phyloP scores from a whole-genome alignment of 2,888 invertebrate genomes.

The Arctia plantaginis region DNA sequence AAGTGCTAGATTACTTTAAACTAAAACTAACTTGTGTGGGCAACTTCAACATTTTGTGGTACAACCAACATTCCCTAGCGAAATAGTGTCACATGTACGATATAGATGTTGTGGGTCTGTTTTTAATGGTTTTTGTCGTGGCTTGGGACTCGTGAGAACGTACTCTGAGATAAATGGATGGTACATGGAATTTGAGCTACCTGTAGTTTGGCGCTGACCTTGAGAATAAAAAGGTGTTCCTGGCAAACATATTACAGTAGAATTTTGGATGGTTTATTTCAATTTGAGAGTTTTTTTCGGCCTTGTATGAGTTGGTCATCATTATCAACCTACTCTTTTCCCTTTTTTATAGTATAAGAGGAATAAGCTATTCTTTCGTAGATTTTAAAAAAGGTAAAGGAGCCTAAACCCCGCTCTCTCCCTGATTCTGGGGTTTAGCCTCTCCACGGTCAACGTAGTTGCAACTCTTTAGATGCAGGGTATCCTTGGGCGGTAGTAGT shows the following conservation, averaged over 20 bases:
- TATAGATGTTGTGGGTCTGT: not conserved
- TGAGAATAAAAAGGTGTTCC: not conserved
- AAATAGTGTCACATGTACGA: constrained; percentile 1
- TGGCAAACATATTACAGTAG: not conserved
- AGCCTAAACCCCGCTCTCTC: no score
- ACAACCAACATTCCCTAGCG: not conserved
- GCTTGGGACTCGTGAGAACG: constrained; percentile 1
- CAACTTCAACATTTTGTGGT: constrained; percentile 8
- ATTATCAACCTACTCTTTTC: not conserved
- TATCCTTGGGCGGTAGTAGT: no score
- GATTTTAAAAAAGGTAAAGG: not conserved
- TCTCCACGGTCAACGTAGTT: no score
- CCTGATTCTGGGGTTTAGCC: no score
- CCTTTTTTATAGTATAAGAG: not conserved
- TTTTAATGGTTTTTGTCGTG: constrained; percentile 2
- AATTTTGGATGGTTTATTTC: not conserved
- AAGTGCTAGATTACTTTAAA: constrained; percentile 13
- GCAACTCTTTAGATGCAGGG: no score
- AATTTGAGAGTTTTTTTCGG: not conserved
- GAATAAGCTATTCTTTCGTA: not conserved
- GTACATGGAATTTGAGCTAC: not conserved
- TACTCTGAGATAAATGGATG: not conserved
- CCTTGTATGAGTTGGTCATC: not conserved
- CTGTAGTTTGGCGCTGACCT: not conserved
- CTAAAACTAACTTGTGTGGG: constrained; percentile 3